phyloP scores from a whole-genome alignment of 2,797 vertebrate species.

The Poeciliopsis turneri region DNA sequence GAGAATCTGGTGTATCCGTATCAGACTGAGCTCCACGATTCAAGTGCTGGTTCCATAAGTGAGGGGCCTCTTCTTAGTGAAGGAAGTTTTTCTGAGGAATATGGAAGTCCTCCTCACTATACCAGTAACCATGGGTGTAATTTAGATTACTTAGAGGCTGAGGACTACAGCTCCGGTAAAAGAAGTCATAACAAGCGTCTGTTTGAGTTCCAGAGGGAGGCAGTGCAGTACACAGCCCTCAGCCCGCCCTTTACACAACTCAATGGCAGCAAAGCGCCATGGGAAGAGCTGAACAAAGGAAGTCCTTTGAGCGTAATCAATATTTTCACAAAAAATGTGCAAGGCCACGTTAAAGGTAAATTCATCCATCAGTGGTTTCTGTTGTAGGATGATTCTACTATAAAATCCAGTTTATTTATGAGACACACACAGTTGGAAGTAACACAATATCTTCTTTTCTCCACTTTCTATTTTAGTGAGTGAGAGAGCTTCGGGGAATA shows the following conservation, averaged over 20 bases:
- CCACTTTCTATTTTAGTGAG: constrained; percentile 64
- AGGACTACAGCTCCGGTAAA: constrained; percentile 77
- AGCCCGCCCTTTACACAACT: constrained; percentile 59
- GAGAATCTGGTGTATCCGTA: constrained; percentile 21
- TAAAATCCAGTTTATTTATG: constrained; percentile 7
- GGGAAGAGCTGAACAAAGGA: constrained; percentile 93
- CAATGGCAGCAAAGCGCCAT: constrained; percentile 80
- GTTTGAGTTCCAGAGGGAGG: constrained; percentile 89
- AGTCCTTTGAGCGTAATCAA: constrained; percentile 96
- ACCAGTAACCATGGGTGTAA: constrained; percentile 54
- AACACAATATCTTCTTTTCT: not conserved
- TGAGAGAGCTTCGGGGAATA: constrained; percentile 82
- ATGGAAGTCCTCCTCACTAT: constrained; percentile 77
- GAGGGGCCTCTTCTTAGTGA: constrained; percentile 92
- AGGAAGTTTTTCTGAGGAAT: constrained; percentile 88
- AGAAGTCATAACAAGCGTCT: constrained; percentile 79
- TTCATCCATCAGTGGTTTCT: not conserved
- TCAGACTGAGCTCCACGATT: constrained; percentile 64
- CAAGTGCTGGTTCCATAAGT: constrained; percentile 90
- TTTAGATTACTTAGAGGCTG: constrained; percentile 72
- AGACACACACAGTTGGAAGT: not conserved
- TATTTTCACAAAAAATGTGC: constrained; percentile 91
- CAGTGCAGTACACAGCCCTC: constrained; percentile 81
- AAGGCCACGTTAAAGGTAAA: constrained; percentile 86
- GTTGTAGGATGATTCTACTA: not conserved